These are phyloP conservation scores for Carcharodon carcharias DNA, from an alignment of 2,797 vertebrate species.

Conservation along the genomic window DNA sequence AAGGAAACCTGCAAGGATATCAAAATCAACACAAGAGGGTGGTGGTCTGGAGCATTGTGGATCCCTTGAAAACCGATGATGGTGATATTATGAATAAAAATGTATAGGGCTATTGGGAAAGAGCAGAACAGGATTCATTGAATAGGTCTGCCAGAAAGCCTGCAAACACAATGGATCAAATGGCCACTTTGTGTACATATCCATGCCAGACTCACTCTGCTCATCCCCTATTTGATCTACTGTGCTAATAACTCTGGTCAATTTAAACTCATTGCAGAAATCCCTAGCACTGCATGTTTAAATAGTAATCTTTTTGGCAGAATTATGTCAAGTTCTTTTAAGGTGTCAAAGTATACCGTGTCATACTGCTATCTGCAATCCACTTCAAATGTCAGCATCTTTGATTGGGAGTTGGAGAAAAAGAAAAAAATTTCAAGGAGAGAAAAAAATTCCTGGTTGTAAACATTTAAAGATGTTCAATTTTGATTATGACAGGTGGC, in stretches of 20 bases:
- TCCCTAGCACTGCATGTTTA: not conserved
- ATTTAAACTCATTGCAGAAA: not conserved
- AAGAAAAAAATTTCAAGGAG: not conserved
- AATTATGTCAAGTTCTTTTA: not conserved
- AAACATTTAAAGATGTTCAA: not conserved
- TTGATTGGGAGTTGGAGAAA: not conserved
- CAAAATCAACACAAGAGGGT: not conserved
- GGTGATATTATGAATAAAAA: not conserved
- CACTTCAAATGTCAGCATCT: not conserved
- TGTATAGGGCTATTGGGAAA: not conserved
- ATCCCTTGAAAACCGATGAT: not conserved
- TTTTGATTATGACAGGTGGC: slow-evolving; percentile 6
- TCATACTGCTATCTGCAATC: not conserved
- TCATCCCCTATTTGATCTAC: not conserved
- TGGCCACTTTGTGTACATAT: not conserved
- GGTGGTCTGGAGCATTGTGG: not conserved
- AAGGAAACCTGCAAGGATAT: not conserved
- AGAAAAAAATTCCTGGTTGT: not conserved
- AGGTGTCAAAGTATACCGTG: not conserved
- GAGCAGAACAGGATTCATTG: not conserved
- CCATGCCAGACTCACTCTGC: not conserved
- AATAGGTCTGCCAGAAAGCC: not conserved
- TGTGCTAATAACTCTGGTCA: not conserved
- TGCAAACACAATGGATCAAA: not conserved
- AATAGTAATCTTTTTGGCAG: not conserved